Percentiles rank a stretch among this genome's conserved stretches.
Conservation (phyloP, 2,113 vertebrate genomes). For the Scalopus aquaticus region DNA sequence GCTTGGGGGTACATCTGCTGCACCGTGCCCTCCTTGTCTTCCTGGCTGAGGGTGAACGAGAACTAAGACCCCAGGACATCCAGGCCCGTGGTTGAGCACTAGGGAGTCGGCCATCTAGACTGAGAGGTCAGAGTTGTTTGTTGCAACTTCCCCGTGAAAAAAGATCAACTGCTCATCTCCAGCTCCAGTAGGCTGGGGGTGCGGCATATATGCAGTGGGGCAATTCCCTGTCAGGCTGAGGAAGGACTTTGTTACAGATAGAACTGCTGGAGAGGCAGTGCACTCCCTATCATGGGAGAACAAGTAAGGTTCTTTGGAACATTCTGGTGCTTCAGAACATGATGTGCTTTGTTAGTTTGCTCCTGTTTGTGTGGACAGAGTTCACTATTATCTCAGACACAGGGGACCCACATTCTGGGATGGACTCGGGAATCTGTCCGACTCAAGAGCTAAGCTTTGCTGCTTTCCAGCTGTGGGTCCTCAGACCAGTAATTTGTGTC, state of each 20-base stretch:
- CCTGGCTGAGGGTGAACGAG: constrained; percentile 92
- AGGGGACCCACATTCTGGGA: neutral
- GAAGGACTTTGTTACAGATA: neutral
- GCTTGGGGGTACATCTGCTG: constrained; percentile 90
- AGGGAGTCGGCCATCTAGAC: too few relatives aligned
- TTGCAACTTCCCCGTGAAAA: neutral
- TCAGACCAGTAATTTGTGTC: neutral
- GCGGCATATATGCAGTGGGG: too few relatives aligned
- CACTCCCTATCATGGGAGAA: neutral
- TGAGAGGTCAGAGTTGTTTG: neutral
- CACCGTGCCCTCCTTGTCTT: constrained; percentile 91
- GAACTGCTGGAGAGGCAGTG: neutral
- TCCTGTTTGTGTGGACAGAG: neutral
- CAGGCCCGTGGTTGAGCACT: constrained; percentile 72
- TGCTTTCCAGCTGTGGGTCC: neutral
- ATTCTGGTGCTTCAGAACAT: neutral
- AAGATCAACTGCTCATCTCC: neutral
- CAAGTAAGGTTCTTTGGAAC: neutral
- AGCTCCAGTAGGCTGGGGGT: neutral
- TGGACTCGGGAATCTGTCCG: neutral
- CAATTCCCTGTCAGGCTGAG: neutral
- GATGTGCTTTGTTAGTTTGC: neutral
- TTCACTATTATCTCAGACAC: neutral
- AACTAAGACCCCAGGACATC: constrained; percentile 91
- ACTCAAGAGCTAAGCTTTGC: neutral